Evolutionary conservation across 2,797 vertebrate species (phyloP), one percentile per base, ranked within the genome.

Genomic region (Sebastes vulpes): DNA sequence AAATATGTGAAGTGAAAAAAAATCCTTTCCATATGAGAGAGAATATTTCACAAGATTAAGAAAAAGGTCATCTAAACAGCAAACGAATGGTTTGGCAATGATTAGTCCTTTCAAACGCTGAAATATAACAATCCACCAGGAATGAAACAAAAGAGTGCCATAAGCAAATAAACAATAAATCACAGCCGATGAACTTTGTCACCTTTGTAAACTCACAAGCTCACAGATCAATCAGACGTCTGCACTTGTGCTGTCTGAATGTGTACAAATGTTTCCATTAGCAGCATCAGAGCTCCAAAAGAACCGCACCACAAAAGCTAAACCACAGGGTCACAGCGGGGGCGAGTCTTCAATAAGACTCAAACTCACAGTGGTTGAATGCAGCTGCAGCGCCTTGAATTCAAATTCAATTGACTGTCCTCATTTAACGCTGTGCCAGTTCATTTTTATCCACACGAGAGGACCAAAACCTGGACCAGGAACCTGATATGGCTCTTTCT

Each of bases 131-230:
- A 77, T 68, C 31, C 50, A 72, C 38, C 42, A 25, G 54, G 53
- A 73, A 35, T 9, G 8, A 26, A 32, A 66, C 14, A 3, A 25
- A 32, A n/a, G 28, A 20, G 26, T 23, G 46, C 63, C 54, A 58
- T 26, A 50, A 46, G 48, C 5, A 73, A 80, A 88, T 71, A 86
- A 89, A 89, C 79, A 84, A 57, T 20, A 64, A 4, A 78, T 90
- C 83, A 81, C 8, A 65, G 18, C 29, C 73, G 72, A 87, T 59
- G 54, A 87, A 75, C 77, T 77, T 9, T 83, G 89, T 72, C 88
- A 85, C 75, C 79, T 83, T 72, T 66, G 75, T 84, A 86, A 87
- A 89, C 78, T 67, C 72, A 23, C 38, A 11, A 50, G 16, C 50
- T 81, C 52, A 58, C 71, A 75, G 21, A 57, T 63, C 64, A 71